These are phyloP conservation scores for Lophotis ruficrista DNA, from an alignment of 2,113 vertebrate species.

Conservation along the genomic window DNA sequence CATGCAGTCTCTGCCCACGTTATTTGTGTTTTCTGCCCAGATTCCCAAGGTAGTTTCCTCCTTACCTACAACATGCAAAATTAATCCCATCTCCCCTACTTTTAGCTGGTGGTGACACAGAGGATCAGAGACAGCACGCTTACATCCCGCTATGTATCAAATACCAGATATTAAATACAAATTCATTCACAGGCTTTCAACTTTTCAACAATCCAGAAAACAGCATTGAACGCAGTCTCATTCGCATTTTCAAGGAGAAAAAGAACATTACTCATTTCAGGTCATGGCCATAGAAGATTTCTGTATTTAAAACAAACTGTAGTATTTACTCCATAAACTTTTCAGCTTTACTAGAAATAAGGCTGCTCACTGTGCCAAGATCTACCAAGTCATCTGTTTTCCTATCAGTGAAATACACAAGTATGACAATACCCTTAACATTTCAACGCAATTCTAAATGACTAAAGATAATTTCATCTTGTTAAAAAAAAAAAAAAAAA, in stretches of 20 bases:
- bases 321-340: background rate
- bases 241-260: background rate
- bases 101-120: background rate
- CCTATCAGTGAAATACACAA: background rate
- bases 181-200: background rate
- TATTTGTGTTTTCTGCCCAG: background rate
- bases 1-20: background rate
- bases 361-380: background rate
- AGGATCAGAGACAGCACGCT: background rate
- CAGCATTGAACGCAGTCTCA: background rate
- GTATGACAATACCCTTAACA: background rate
- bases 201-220: background rate
- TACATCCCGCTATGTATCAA: background rate
- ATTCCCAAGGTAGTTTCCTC: background rate
- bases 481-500: too few species aligned
- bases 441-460: background rate
- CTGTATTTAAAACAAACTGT: background rate
- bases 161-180: background rate
- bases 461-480: background rate
- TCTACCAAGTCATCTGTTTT: background rate
- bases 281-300: background rate
- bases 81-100: background rate
- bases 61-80: background rate
- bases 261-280: background rate
- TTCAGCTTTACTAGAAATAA: constrained; percentile 5